phyloP scores from a whole-genome alignment of 2,797 vertebrate species.

The Erethizon dorsatum region DNA sequence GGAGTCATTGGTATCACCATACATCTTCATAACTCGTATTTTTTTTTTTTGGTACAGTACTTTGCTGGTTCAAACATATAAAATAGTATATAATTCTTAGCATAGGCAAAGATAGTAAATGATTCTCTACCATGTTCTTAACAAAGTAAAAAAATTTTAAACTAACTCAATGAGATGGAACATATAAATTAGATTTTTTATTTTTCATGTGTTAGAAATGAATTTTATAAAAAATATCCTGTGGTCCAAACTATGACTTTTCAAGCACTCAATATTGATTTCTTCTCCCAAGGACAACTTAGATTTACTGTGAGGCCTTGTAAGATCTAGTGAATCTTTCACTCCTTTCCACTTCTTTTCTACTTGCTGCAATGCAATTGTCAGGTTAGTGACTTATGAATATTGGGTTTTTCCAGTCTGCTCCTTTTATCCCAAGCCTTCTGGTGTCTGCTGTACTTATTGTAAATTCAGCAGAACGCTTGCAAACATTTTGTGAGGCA shows the following conservation, averaged over 20 bases:
- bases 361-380: background rate
- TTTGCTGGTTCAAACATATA: background rate
- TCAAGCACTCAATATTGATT: background rate
- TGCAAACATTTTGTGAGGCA: background rate
- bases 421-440: background rate
- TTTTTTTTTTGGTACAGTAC: background rate
- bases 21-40: background rate
- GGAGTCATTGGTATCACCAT: background rate
- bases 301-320: background rate
- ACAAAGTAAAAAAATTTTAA: constrained; percentile 20
- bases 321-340: background rate
- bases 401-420: background rate
- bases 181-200: background rate
- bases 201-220: constrained; percentile 1
- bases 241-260: background rate
- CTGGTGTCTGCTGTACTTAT: background rate
- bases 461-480: background rate
- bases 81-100: background rate
- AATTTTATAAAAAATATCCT: constrained; percentile 1
- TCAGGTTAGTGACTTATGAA: background rate
- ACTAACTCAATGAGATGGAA: background rate
- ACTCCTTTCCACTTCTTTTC: background rate
- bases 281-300: background rate
- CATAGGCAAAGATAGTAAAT: background rate
- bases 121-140: background rate